Conservation (phyloP, 2,888 invertebrate genomes). For the Lochmaea crataegi region DNA sequence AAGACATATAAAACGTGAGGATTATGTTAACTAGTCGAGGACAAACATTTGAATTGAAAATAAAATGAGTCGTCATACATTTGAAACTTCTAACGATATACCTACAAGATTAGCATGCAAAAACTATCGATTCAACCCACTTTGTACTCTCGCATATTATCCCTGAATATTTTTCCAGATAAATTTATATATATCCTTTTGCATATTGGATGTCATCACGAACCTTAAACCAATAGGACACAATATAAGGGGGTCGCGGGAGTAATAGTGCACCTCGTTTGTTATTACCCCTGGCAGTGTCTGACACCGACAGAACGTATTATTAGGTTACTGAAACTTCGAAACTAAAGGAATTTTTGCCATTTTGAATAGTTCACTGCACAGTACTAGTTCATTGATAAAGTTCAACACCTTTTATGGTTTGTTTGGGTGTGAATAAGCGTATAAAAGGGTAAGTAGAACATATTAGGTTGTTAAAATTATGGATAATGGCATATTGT, state of each 20-base stretch:
- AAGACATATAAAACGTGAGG: not conserved
- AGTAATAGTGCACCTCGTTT: slow-evolving; percentile 15
- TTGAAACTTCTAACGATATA: not conserved
- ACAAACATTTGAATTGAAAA: not conserved
- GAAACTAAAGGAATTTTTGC: slow-evolving; percentile 39
- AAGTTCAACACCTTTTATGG: slow-evolving; percentile 12
- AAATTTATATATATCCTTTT: slow-evolving; percentile 35
- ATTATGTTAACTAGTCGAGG: not conserved
- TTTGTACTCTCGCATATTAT: slow-evolving; percentile 27
- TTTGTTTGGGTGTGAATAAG: slow-evolving; percentile 29
- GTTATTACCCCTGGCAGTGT: slow-evolving; percentile 35
- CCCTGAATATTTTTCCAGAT: slow-evolving; percentile 17
- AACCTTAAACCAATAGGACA: slow-evolving; percentile 26
- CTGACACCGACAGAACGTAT: slow-evolving; percentile 51
- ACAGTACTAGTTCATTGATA: slow-evolving; percentile 27
- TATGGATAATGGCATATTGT: not conserved
- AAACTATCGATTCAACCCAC: slow-evolving; percentile 39
- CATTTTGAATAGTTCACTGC: slow-evolving; percentile 31
- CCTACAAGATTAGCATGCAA: slow-evolving; percentile 33
- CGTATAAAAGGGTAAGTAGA: slow-evolving; percentile 19
- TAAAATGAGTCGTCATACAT: not conserved
- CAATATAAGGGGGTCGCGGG: slow-evolving; percentile 8
- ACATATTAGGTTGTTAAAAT: not conserved
- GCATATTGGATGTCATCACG: slow-evolving; percentile 42
- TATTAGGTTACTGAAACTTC: slow-evolving; percentile 41